Conservation (phyloP, 2,797 vertebrate genomes). For the Trachurus trachurus region DNA sequence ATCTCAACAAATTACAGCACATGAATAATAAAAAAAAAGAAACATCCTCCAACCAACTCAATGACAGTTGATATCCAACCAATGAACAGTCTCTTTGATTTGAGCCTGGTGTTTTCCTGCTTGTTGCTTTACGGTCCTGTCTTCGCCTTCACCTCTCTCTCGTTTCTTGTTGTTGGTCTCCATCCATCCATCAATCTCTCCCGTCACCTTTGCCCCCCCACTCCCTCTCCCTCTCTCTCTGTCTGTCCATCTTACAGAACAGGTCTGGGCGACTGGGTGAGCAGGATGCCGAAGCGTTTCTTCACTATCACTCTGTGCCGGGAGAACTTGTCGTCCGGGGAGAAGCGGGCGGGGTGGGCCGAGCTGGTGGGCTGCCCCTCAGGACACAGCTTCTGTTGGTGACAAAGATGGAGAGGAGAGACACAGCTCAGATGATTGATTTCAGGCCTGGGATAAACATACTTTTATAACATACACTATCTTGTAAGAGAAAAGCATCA, state of each 20-base stretch:
- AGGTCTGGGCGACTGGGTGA: conserved; percentile 91
- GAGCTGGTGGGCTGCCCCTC: conserved; percentile 88
- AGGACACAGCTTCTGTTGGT: conserved; percentile 85
- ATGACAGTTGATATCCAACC: background rate
- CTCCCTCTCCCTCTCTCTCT: background rate
- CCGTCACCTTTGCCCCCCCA: background rate
- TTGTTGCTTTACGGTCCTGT: conserved; percentile 7
- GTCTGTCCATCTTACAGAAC: conserved; percentile 79
- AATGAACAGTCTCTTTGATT: background rate
- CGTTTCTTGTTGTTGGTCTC: background rate
- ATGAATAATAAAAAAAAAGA: background rate
- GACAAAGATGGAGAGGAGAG: background rate
- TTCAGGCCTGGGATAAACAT: background rate
- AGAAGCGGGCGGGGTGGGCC: conserved; percentile 94
- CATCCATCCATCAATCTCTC: background rate
- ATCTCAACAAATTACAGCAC: background rate
- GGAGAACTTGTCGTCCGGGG: conserved; percentile 95
- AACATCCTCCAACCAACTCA: no score
- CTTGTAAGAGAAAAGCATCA: no score
- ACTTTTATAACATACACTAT: no score
- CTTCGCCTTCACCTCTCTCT: background rate
- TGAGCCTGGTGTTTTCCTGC: background rate
- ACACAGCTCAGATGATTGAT: background rate
- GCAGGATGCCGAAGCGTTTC: conserved; percentile 91
- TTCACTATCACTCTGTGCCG: conserved; percentile 90